phyloP scores from a whole-genome alignment of 2,797 vertebrate species.

The Scleropages formosus region DNA sequence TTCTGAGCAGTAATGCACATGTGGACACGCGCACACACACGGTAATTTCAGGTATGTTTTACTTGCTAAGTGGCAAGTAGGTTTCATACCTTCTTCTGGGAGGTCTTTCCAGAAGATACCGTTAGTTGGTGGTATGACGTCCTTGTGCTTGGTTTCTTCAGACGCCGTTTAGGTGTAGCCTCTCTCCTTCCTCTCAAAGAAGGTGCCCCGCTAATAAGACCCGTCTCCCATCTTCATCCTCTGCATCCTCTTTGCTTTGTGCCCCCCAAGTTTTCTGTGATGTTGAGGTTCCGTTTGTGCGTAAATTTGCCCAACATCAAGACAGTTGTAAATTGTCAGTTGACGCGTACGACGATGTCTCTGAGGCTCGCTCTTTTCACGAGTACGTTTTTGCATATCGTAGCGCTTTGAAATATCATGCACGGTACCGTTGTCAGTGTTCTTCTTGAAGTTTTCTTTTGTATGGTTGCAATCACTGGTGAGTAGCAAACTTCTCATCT shows the following conservation, averaged over 20 bases:
- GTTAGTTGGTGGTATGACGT: slow-evolving; percentile 36
- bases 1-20: background rate
- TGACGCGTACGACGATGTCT: no score
- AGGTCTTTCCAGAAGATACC: background rate
- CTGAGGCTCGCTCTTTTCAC: no score
- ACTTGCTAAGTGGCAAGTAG: background rate
- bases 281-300: no score
- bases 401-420: no score
- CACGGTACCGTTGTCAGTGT: no score
- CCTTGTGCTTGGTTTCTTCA: slow-evolving; percentile 35
- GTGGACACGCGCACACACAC: background rate
- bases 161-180: background rate
- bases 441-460: no score
- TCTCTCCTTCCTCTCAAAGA: background rate
- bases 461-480: no score
- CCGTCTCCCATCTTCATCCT: background rate
- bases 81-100: background rate
- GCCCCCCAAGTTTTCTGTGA: background rate
- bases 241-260: background rate
- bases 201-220: background rate
- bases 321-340: no score
- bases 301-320: no score
- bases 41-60: background rate
- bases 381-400: no score
- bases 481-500: no score